Conservation (phyloP, 2,888 invertebrate genomes). For the Achlya flavicornis region DNA sequence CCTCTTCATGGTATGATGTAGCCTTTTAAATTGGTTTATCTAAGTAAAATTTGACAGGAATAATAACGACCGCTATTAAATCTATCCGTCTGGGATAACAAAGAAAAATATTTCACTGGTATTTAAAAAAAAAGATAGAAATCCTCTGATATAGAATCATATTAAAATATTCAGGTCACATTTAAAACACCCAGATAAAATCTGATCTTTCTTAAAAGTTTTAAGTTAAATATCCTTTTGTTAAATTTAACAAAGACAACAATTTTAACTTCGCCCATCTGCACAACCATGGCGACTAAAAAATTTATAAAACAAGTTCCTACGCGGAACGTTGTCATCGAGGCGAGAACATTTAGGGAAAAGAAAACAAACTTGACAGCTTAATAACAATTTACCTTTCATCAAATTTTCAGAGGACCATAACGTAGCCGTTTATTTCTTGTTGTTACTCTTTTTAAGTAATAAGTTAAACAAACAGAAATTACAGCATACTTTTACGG, state of each 20-base stretch:
- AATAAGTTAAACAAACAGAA: neutral
- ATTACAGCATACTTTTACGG: neutral
- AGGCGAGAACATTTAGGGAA: constrained; percentile 1
- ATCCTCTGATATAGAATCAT: neutral
- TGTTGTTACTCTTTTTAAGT: neutral
- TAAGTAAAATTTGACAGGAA: neutral
- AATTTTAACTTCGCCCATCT: neutral
- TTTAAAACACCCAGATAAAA: neutral
- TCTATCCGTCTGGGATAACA: neutral
- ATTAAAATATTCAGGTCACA: neutral
- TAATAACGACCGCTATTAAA: too few relatives aligned
- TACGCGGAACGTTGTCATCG: neutral
- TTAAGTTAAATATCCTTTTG: too few relatives aligned
- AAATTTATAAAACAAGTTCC: neutral
- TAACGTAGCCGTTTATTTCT: neutral
- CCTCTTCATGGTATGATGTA: neutral
- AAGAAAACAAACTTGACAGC: neutral
- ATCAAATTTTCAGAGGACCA: neutral
- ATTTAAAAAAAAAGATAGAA: neutral
- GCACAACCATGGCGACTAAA: neutral
- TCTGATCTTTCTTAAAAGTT: neutral
- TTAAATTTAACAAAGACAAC: neutral
- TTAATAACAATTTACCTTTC: neutral
- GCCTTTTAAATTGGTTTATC: too few relatives aligned
- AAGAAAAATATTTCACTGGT: neutral